Evolutionary conservation across 2,113 vertebrate species (phyloP).

Genomic region (Leucopsar rothschildi): DNA sequence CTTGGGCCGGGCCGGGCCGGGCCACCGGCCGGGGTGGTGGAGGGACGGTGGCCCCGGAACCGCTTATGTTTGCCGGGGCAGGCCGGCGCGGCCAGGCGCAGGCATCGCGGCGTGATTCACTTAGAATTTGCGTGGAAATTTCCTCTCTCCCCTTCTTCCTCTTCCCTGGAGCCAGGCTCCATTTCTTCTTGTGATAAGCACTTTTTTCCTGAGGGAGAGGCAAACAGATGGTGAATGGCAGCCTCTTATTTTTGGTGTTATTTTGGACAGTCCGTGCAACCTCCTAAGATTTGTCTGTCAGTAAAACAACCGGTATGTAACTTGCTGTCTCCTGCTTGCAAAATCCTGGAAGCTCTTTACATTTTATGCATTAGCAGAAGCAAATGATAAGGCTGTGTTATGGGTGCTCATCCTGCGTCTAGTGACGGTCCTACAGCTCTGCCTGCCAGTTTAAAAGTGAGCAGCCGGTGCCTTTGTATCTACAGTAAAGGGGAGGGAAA

Average conservation of each 20-base stretch:
- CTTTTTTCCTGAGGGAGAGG: not conserved
- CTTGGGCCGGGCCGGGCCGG: not conserved
- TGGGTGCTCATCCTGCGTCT: not conserved
- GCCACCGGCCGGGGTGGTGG: not conserved
- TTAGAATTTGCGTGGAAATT: conserved; percentile 59
- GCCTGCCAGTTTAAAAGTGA: not conserved
- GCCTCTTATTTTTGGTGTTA: not conserved
- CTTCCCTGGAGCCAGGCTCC: conserved; percentile 20
- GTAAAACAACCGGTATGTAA: not conserved
- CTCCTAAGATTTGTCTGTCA: not conserved
- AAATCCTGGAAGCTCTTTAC: not conserved
- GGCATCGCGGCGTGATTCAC: conserved; percentile 34
- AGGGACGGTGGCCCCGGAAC: not conserved
- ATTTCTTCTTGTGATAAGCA: conserved; percentile 33
- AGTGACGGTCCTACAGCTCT: not conserved
- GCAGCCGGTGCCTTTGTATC: not conserved
- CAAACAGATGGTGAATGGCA: conserved; percentile 57
- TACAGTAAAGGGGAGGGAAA: not conserved
- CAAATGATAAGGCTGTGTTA: not conserved
- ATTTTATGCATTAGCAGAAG: not conserved
- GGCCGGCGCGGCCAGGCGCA: not conserved
- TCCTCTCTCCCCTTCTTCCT: conserved; percentile 19
- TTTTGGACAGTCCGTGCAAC: not conserved
- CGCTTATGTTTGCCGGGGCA: not conserved
- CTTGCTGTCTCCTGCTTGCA: not conserved